These are phyloP conservation scores for Scaptomyza flava DNA, from an alignment of 2,888 invertebrate genomes.

Conservation along the genomic window DNA sequence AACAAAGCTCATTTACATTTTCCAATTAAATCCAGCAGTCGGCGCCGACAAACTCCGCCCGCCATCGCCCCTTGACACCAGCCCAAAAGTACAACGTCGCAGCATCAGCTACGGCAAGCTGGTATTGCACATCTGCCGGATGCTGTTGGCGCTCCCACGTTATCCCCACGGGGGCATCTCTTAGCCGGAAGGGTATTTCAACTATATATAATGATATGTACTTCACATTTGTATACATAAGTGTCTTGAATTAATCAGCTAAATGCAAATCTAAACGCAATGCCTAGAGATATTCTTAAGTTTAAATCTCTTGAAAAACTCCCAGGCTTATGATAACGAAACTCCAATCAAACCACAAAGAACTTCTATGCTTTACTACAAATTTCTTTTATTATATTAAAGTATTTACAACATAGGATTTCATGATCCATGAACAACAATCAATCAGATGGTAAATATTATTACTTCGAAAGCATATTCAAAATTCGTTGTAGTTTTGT, in stretches of 20 bases:
- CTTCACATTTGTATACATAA: conserved; percentile 11
- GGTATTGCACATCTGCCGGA: conserved; percentile 65
- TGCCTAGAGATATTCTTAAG: neutral
- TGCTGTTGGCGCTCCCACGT: conserved; percentile 52
- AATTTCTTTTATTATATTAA: too few relatives aligned
- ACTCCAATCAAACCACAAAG: too few relatives aligned
- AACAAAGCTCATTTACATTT: conserved; percentile 83
- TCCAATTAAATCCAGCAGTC: conserved; percentile 81
- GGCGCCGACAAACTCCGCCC: conserved; percentile 11
- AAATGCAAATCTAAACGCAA: conserved; percentile 17
- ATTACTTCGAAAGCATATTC: neutral
- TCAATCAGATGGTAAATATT: too few relatives aligned
- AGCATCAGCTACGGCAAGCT: conserved; percentile 36
- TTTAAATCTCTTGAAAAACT: neutral
- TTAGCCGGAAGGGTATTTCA: conserved; percentile 18
- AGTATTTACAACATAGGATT: too few relatives aligned
- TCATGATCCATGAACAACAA: too few relatives aligned
- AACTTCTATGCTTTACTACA: too few relatives aligned
- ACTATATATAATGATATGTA: conserved; percentile 51
- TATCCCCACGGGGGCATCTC: conserved; percentile 17
- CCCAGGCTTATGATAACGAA: too few relatives aligned
- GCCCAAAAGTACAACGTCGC: neutral
- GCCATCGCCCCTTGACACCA: neutral
- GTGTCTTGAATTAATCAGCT: conserved; percentile 19
- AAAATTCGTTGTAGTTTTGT: conserved; percentile 2